phyloP scores from a whole-genome alignment of 2,113 vertebrate species.

The Ancistrus triradiatus region DNA sequence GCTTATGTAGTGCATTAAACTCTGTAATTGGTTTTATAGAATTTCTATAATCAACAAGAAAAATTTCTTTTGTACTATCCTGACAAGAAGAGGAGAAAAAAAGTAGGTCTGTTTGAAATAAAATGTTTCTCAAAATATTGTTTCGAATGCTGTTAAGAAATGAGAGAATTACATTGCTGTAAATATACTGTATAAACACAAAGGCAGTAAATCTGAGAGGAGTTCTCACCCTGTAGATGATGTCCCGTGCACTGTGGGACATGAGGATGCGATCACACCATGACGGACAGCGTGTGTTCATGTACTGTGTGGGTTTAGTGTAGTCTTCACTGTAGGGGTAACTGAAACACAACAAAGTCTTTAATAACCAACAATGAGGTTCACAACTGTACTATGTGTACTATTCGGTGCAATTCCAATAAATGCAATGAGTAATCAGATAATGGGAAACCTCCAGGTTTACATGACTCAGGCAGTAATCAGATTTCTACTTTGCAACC shows the following conservation, averaged over 20 bases:
- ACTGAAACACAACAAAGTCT: constrained; percentile 48
- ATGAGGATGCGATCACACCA: constrained; percentile 80
- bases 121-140: neutral
- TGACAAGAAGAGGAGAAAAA: too few species aligned
- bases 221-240: constrained; percentile 60
- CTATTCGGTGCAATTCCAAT: too few species aligned
- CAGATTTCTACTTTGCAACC: too few species aligned
- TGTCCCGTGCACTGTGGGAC: constrained; percentile 59
- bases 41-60: too few species aligned
- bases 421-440: neutral
- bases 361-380: neutral
- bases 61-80: too few species aligned
- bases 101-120: too few species aligned
- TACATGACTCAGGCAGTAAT: too few species aligned
- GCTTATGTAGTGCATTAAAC: too few species aligned
- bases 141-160: neutral
- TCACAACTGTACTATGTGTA: too few species aligned
- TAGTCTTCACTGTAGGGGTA: constrained; percentile 79
- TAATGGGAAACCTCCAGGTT: too few species aligned
- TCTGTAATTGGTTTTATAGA: too few species aligned
- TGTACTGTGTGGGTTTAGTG: constrained; percentile 73
- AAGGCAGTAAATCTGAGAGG: neutral
- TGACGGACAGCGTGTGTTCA: constrained; percentile 77
- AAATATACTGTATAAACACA: neutral
- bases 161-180: too few species aligned